Evolutionary conservation across 2,888 invertebrate genomes (phyloP), one percentile per base, ranked within the genome.

Genomic region (Trypoxylon attenuatum): DNA sequence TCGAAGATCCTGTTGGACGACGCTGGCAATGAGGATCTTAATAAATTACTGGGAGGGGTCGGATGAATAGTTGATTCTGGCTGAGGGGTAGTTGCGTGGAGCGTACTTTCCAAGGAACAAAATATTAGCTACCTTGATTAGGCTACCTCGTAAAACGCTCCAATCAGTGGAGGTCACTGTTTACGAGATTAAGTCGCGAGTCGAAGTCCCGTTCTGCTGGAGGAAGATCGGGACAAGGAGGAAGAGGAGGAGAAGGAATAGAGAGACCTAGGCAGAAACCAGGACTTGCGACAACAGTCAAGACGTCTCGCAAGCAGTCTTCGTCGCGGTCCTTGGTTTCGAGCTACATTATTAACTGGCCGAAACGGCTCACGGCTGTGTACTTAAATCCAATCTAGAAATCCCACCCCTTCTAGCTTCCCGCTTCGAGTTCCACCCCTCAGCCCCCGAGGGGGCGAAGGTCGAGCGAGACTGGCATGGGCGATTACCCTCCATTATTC

Each of bases 401-500:
- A 82, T 83, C 79, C 76, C 77, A 71, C 71, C 80, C n/a, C 76
- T 77, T 71, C 73, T 57, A 71, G 64, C 71, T 67, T 55, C 68
- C 69, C 64, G 69, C 73, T 65, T 63, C 67, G 10, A 45, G 63
- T 71, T 52, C 61, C 8, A 8, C 25, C 33, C 10, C n/a, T 13
- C 13, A 33, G n/a, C 33, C 33, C 75, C 69, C 33, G 65, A 45
- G 54, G 75, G 69, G 69, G 68, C 70, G 63, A 73, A 79, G 72
- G 74, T 74, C 69, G 76, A 76, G 76, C 67, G 73, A 79, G 80
- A 79, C 77, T 74, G 67, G 79, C 76, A 78, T 78, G 80, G 77
- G 75, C 82, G 84, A 85, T 85, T 84, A 82, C 79, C 76, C 79
- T 85, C 74, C 74, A 85, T 85, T 85, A 85, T 85, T 84, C 82